Evolutionary conservation across 1,140 invertebrate genomes (phyloP).

Genomic region (Halyomorpha halys): DNA sequence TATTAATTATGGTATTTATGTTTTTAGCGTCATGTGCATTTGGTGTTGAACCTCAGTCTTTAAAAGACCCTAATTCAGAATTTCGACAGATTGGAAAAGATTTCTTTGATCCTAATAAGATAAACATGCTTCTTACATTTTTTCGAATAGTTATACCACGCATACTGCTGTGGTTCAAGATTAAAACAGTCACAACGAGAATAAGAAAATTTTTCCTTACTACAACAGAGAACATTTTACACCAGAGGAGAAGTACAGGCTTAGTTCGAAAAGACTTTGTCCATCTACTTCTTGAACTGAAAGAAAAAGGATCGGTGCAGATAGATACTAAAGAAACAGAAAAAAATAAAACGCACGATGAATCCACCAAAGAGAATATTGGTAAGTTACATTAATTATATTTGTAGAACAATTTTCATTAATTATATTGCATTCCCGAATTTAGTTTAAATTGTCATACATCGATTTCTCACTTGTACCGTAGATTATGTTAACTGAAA

Average conservation of each 20-base stretch:
- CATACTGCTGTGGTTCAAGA: constrained; percentile 21
- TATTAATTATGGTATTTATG: neutral
- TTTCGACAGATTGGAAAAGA: constrained; percentile 39
- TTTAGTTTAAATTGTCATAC: too few species aligned
- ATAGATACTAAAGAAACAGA: neutral
- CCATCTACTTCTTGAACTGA: constrained; percentile 31
- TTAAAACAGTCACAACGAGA: constrained; percentile 25
- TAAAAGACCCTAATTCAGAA: constrained; percentile 39
- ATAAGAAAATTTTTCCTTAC: constrained; percentile 39
- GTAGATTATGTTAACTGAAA: too few species aligned
- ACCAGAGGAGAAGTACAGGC: constrained; percentile 37
- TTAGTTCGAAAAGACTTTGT: constrained; percentile 38
- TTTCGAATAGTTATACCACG: constrained; percentile 22
- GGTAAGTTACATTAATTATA: too few species aligned
- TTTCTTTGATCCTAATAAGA: constrained; percentile 35
- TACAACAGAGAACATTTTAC: constrained; percentile 39
- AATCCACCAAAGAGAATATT: too few species aligned
- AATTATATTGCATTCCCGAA: too few species aligned
- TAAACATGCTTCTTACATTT: constrained; percentile 25
- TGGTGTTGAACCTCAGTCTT: constrained; percentile 44
- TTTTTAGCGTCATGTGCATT: constrained; percentile 40
- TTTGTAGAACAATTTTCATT: too few species aligned
- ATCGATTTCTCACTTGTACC: too few species aligned
- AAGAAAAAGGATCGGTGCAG: constrained; percentile 21
- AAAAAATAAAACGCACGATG: neutral